Evolutionary conservation across 2,113 vertebrate species (phyloP).

Genomic region (Orycteropus afer): DNA sequence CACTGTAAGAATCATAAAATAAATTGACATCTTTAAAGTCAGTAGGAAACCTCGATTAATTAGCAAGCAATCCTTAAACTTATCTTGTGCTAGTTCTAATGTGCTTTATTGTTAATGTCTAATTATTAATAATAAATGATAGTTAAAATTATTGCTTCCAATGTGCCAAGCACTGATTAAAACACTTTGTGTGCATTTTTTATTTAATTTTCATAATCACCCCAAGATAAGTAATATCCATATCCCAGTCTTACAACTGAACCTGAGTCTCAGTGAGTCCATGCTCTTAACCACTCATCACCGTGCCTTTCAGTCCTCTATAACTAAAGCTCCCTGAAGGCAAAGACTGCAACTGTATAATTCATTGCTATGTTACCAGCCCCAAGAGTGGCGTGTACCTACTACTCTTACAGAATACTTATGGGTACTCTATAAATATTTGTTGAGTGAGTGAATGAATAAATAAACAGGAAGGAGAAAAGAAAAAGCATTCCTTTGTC

Average conservation of each 20-base stretch:
- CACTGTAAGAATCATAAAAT: constrained; percentile 84
- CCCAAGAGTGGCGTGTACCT: not conserved
- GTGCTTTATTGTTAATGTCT: not conserved
- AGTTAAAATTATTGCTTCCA: not conserved
- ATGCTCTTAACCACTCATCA: not conserved
- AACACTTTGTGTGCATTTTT: not conserved
- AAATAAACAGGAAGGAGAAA: not conserved
- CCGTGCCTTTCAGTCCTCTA: not conserved
- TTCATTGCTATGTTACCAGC: not conserved
- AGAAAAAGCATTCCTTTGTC: not conserved
- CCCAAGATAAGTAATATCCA: not conserved
- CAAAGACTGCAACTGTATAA: not conserved
- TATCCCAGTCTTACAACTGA: not conserved
- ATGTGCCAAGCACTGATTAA: not conserved
- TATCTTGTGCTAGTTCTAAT: not conserved
- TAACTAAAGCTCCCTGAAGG: not conserved
- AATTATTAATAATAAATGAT: constrained; percentile 39
- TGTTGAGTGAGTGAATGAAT: too few relatives aligned
- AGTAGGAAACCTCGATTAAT: constrained; percentile 56
- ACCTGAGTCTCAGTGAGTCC: not conserved
- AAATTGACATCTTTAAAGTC: constrained; percentile 69
- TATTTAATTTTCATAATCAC: constrained; percentile 16
- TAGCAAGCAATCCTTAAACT: not conserved
- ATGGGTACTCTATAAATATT: too few relatives aligned
- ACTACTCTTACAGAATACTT: too few relatives aligned